Percentiles rank a stretch among this genome's conserved stretches.
Evolutionary conservation across 2,113 vertebrate genomes (phyloP).

Genomic region (Podarcis cretensis): DNA sequence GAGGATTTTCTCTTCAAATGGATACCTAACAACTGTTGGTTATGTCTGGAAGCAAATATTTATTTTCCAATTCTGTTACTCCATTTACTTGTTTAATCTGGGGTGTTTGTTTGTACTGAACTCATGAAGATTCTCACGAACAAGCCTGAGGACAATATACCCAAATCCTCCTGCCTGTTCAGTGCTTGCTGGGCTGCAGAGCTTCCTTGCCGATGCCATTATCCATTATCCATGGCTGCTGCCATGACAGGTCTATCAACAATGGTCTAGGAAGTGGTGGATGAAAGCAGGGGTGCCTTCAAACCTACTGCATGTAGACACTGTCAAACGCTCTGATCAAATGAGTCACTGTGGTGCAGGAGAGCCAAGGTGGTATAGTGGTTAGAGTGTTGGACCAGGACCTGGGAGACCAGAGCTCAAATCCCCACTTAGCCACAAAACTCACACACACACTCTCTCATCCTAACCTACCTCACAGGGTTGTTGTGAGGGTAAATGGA

Average conservation of each 20-base stretch:
- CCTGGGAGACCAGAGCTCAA: too few relatives aligned
- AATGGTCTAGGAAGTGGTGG: not conserved
- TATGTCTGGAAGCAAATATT: not conserved
- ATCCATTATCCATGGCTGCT: not conserved
- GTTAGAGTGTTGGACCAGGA: too few relatives aligned
- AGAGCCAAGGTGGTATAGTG: too few relatives aligned
- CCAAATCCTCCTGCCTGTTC: too few relatives aligned
- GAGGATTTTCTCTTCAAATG: conserved; percentile 34
- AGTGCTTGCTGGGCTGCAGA: too few relatives aligned
- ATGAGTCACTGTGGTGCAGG: too few relatives aligned
- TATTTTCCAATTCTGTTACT: not conserved
- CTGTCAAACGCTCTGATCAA: not conserved
- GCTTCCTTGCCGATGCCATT: not conserved
- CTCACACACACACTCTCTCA: too few relatives aligned
- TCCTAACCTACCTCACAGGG: too few relatives aligned
- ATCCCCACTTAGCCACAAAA: too few relatives aligned
- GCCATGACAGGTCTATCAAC: not conserved
- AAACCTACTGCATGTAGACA: not conserved
- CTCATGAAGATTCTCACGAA: not conserved
- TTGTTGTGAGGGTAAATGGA: too few relatives aligned
- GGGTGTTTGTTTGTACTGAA: not conserved
- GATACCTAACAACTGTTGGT: not conserved
- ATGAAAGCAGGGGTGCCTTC: not conserved
- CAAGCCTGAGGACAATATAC: not conserved
- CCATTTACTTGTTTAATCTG: not conserved